These are phyloP conservation scores for Odontocolon sp. DNA, from an alignment of 2,888 invertebrate genomes.

Conservation along the genomic window DNA sequence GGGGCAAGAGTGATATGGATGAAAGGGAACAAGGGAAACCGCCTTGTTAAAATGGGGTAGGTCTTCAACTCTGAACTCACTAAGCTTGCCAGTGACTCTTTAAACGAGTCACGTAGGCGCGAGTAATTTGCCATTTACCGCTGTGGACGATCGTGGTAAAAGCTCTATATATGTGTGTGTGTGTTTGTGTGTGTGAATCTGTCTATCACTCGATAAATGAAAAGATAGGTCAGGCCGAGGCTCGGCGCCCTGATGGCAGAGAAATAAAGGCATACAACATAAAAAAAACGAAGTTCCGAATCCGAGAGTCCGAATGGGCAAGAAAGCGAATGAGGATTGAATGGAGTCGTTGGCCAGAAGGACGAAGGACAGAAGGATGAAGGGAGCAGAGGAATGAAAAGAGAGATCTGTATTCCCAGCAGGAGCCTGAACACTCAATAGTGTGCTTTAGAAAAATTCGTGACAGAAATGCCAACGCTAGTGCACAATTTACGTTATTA, in stretches of 20 bases:
- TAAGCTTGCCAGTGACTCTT: no score
- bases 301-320: constrained; percentile 29
- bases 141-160: neutral
- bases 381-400: constrained; percentile 62
- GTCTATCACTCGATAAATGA: neutral
- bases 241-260: neutral
- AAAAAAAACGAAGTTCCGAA: constrained; percentile 7
- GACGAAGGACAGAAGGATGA: constrained; percentile 61
- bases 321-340: constrained; percentile 30
- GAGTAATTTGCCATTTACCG: no score
- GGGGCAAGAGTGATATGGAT: no score
- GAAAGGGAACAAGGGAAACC: no score
- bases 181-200: neutral
- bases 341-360: constrained; percentile 57
- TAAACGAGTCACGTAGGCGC: no score
- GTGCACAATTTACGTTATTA: constrained; percentile 79
- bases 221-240: neutral
- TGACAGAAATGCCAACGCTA: constrained; percentile 71
- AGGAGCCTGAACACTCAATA: constrained; percentile 79
- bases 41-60: no score
- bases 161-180: neutral
- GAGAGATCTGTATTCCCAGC: constrained; percentile 77
- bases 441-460: constrained; percentile 79
- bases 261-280: neutral
- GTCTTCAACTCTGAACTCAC: no score